Evolutionary conservation across 1,140 invertebrate species (phyloP), one percentile per base, ranked within the genome.

Genomic region (Zaprionus gabonicus): DNA sequence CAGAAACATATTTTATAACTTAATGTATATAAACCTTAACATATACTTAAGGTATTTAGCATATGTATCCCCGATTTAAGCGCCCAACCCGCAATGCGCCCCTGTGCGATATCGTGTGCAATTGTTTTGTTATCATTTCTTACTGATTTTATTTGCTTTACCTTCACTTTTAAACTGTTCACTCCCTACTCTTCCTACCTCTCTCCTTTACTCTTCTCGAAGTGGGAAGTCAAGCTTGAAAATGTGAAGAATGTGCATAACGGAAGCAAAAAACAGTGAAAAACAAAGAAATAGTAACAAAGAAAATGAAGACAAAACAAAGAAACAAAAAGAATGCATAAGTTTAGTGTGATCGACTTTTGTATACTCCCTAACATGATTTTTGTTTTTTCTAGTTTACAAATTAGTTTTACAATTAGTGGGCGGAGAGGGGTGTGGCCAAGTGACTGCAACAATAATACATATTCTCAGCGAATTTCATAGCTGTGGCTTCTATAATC

Each of bases 211-310:
- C n/a, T 12, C 9, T 36, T 51, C 34, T 65, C 15, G 9, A n/a
- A 65, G 38, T 38, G 38, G 58, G 58, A 44, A 60, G 58, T 38
- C 38, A 44, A 23, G 12, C 55, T 57, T 17, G 3, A 20, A 34
- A 68, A 53, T 56, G 49, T 62, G 34, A 46, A 46, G 17, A 46
- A 62, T 74, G n/a, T 74, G 57, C 57, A 74, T 56, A 69, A 69
- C 65, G 71, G 71, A 74, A 74, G 71, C n/a, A 46, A 17, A 46
- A 46, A 46, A 9, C 10, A 27, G 51, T 27, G 25, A 12, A 53
- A 27, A 23, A 27, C 20, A 53, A 53, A 53, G 51, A 53, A 25
- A 17, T 1, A 23, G 25, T 27, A 31, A 12, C n/a, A 46, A 46
- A 17, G n/a, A 3, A 20, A 46, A 46, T 46, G 41, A 9, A 17